phyloP scores from a whole-genome alignment of 2,888 invertebrate genomes.

The Chrysotoxum bicinctum region DNA sequence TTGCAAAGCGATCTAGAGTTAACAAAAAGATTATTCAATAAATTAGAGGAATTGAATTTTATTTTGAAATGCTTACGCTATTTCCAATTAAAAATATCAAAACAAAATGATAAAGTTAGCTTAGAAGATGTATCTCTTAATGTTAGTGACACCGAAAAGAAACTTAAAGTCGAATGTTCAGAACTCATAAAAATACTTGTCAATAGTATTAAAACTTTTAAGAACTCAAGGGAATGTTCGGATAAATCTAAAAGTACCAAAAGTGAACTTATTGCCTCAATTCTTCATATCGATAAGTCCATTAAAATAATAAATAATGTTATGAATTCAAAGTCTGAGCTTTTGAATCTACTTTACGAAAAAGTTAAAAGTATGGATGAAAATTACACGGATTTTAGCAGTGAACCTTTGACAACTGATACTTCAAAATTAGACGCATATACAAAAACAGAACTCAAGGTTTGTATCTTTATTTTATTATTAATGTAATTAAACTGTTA shows the following conservation, averaged over 20 bases:
- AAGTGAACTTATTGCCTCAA: neutral
- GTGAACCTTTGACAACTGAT: neutral
- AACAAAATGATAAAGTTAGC: constrained; percentile 13
- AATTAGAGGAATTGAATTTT: constrained; percentile 30
- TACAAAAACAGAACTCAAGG: constrained; percentile 7
- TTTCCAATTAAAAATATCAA: constrained; percentile 33
- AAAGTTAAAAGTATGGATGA: constrained; percentile 8
- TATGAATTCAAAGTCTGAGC: neutral
- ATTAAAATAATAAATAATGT: constrained; percentile 21
- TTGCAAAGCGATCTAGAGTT: constrained; percentile 10
- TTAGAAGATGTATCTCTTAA: neutral
- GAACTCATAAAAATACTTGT: constrained; percentile 25
- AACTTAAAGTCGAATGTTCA: constrained; percentile 27
- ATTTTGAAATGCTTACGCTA: constrained; percentile 22
- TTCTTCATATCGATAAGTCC: constrained; percentile 14
- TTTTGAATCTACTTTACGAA: neutral
- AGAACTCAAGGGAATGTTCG: neutral
- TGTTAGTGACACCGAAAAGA: neutral
- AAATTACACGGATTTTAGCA: neutral
- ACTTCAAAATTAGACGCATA: neutral
- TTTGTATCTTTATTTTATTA: neutral
- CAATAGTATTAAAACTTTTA: constrained; percentile 18
- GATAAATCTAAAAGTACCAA: neutral
- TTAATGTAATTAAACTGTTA: neutral
- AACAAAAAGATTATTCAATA: constrained; percentile 23